phyloP scores from a whole-genome alignment of 2,797 vertebrate species.

The Triplophysa bombifrons region DNA sequence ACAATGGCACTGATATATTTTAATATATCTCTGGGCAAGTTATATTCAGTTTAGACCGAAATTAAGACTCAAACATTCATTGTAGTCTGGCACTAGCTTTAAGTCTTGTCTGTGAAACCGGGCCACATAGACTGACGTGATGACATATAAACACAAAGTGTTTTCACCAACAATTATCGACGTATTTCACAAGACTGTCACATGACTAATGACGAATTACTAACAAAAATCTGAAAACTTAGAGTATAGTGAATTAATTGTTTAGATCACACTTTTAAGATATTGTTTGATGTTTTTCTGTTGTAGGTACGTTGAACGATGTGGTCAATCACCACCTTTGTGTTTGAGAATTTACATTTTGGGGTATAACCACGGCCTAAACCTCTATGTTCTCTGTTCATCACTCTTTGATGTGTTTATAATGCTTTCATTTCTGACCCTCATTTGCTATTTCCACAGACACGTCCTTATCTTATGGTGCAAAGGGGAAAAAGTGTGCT shows the following conservation, averaged over 20 bases:
- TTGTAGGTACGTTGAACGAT: not conserved
- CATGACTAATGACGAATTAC: too few relatives aligned
- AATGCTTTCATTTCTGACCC: conserved; percentile 24
- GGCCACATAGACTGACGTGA: not conserved
- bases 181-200: too few relatives aligned
- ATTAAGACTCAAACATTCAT: too few relatives aligned
- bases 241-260: not conserved
- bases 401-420: conserved; percentile 4
- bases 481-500: conserved; percentile 16
- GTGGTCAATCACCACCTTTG: not conserved
- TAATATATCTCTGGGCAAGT: too few relatives aligned
- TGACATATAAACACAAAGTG: not conserved
- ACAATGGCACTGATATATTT: too few relatives aligned
- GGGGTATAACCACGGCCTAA: not conserved
- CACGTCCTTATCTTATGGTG: not conserved
- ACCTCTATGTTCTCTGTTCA: not conserved
- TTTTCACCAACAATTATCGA: conserved; percentile 2
- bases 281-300: not conserved
- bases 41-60: too few relatives aligned
- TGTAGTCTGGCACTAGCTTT: too few relatives aligned
- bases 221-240: not conserved
- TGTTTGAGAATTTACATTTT: not conserved
- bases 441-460: conserved; percentile 20
- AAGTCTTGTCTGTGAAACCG: too few relatives aligned
- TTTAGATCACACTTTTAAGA: not conserved